A percentile compares a stretch with the other conserved stretches of the same genome.
Evolutionary conservation across 2,113 vertebrate genomes (phyloP).

Genomic region (Calyptomena viridis): DNA sequence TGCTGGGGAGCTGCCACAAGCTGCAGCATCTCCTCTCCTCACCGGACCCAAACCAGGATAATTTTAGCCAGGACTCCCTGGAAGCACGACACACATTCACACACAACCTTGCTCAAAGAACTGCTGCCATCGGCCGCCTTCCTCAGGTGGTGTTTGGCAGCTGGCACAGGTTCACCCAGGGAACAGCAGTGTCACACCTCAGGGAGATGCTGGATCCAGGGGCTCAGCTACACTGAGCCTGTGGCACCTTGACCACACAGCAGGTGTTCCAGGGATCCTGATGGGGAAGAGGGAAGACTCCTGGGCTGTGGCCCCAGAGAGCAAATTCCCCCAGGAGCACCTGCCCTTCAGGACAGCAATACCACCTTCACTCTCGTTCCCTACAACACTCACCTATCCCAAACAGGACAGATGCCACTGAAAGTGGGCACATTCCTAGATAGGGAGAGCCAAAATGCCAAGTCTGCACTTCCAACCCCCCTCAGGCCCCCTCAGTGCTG

Average conservation of each 20-base stretch:
- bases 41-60: neutral
- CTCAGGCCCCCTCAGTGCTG: neutral
- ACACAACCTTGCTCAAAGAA: neutral
- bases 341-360: neutral
- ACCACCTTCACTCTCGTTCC: neutral
- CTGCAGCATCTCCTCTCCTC: neutral
- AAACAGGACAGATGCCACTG: neutral
- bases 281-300: neutral
- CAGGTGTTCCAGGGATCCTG: neutral
- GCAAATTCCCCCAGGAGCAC: neutral
- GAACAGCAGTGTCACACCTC: neutral
- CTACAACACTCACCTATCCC: neutral
- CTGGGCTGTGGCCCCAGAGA: neutral
- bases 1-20: neutral
- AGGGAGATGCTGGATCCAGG: neutral
- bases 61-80: neutral
- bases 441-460: neutral
- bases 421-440: fast-evolving
- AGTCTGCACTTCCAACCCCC: neutral
- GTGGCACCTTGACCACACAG: neutral
- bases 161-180: neutral
- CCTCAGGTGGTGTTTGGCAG: neutral
- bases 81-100: neutral
- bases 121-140: neutral
- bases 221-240: neutral